Evolutionary conservation across 2,888 invertebrate species (phyloP), one percentile per base, ranked within the genome.

Genomic region (Caenorhabditis uteleia): DNA sequence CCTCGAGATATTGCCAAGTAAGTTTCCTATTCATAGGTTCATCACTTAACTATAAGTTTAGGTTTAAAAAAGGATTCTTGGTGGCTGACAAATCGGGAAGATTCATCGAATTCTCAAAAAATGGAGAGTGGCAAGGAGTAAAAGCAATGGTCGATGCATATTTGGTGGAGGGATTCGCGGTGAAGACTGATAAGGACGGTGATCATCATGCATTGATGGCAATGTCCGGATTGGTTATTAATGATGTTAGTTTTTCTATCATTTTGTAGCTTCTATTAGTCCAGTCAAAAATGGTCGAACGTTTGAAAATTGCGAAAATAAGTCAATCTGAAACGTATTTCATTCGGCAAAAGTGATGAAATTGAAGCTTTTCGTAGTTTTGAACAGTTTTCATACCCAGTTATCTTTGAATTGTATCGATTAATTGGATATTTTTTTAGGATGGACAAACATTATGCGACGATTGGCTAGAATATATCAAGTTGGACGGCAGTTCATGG

Each of bases 381-480:
- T 67, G 16, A n/a, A 18, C 27, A 29, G 10, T 42, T 55, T 62
- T 33, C 4, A 33, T 5, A 20, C 3, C 7, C 12, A 46, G 16
- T 31, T 34, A 7, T 48, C 39, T 25, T 48, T 20, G 25, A 27
- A 45, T n/a, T 14, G 20, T n/a, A 25, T 5, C 12, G 10, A 29
- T 20, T n/a, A 8, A 21, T 3, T 5, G 7, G 10, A 14, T 40
- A 14, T 8, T 45, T 36, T 47, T 50, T 29, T 48, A 79, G 74
- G 56, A 77, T 6, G 43, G 57, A 1, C 55, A 66, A 21, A 62
- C 78, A 16, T 60, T 80, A n/a, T 77, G 79, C 40, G 81, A 81
- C 45, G 81, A 81, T 55, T 81, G 81, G 81, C 55, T 81, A 3
- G 81, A 81, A 43, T 47, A 44, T 14, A 73, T 81, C 5, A 70